phyloP scores from a whole-genome alignment of 2,888 invertebrate species.

The Schrankia costaestrigalis region DNA sequence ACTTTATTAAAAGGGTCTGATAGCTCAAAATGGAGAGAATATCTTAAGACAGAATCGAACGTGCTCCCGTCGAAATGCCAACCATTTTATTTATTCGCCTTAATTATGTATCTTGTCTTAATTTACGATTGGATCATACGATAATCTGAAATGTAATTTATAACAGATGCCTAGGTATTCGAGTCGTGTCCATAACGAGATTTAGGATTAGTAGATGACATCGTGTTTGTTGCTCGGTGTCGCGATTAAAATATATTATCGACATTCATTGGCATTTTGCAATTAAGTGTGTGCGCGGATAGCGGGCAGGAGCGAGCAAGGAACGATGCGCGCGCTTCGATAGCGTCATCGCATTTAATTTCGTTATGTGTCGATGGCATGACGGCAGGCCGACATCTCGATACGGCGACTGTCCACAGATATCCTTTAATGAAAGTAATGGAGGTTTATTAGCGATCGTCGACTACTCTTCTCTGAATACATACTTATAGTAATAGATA shows the following conservation, averaged over 20 bases:
- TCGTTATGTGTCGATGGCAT: slow-evolving; percentile 74
- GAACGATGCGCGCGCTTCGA: slow-evolving; percentile 67
- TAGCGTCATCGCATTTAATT: slow-evolving; percentile 77
- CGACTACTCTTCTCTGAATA: slow-evolving; percentile 62
- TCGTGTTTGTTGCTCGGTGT: slow-evolving; percentile 50
- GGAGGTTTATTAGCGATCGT: slow-evolving; percentile 76
- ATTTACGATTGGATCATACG: slow-evolving; percentile 81
- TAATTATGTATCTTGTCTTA: slow-evolving; percentile 82
- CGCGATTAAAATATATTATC: slow-evolving; percentile 73
- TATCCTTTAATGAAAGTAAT: slow-evolving; percentile 80
- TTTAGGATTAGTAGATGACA: slow-evolving; percentile 74
- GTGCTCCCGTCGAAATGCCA: slow-evolving; percentile 80
- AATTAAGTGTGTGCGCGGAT: slow-evolving; percentile 66
- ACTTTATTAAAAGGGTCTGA: slow-evolving; percentile 75
- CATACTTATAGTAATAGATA: slow-evolving; percentile 67
- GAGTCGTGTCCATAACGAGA: slow-evolving; percentile 77
- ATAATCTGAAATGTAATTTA: slow-evolving; percentile 79
- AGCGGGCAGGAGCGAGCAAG: slow-evolving; percentile 42
- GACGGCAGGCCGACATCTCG: slow-evolving; percentile 72
- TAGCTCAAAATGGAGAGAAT: slow-evolving; percentile 73
- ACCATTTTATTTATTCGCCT: slow-evolving; percentile 81
- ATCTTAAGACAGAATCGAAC: slow-evolving; percentile 70
- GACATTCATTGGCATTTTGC: slow-evolving; percentile 72
- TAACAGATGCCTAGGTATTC: slow-evolving; percentile 77
- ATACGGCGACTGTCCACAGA: slow-evolving; percentile 74